Evolutionary conservation across 2,797 vertebrate genomes (phyloP).

Genomic region (Micropoecilia bifurca): DNA sequence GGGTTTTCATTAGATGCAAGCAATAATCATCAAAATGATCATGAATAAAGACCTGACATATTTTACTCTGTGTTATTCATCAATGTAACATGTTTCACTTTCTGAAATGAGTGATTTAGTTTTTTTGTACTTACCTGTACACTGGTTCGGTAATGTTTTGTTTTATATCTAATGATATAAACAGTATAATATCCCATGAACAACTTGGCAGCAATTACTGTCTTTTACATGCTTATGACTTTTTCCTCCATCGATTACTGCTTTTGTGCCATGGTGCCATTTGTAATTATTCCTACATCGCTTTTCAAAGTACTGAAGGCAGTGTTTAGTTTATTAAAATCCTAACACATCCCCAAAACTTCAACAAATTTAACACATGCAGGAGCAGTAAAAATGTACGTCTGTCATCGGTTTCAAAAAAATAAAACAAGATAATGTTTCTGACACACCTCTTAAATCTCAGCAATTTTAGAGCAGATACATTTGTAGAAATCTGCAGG

Average conservation of each 20-base stretch:
- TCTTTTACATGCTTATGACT: not conserved
- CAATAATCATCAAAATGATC: not conserved
- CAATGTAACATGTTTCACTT: not conserved
- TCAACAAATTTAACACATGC: not conserved
- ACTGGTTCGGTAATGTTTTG: not conserved
- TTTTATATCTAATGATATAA: not conserved
- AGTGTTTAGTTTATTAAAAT: not conserved
- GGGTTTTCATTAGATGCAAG: not conserved
- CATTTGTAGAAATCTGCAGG: not conserved
- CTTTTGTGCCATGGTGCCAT: not conserved
- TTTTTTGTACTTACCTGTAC: not conserved
- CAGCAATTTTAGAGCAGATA: not conserved
- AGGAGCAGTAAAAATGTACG: not conserved
- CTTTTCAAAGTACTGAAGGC: not conserved
- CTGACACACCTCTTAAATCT: not conserved
- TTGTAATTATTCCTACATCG: not conserved
- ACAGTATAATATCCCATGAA: not conserved
- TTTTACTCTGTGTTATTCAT: not conserved
- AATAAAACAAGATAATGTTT: too few species aligned
- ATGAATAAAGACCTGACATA: not conserved
- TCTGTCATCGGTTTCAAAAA: not conserved
- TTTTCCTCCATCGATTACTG: not conserved
- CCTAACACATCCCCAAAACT: not conserved
- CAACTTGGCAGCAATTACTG: constrained; percentile 20
- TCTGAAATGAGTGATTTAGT: not conserved